These are phyloP conservation scores for Cricetomys ansorgei DNA, from an alignment of 2,113 vertebrate species.

Conservation along the genomic window DNA sequence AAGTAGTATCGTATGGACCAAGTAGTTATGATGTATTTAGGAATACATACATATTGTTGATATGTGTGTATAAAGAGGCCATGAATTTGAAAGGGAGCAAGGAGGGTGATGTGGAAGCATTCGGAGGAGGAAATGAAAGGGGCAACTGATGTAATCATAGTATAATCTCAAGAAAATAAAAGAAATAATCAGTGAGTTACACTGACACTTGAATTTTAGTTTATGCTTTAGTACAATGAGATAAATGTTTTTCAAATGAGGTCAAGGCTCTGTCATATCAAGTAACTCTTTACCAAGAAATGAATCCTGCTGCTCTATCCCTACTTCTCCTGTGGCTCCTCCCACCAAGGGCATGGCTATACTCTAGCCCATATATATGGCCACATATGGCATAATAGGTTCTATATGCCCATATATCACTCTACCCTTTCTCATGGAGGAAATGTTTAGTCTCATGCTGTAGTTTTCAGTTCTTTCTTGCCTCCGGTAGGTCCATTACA, in stretches of 20 bases:
- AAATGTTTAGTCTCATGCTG: not conserved
- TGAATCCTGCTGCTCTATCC: not conserved
- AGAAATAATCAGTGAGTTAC: not conserved
- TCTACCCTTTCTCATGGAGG: not conserved
- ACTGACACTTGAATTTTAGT: not conserved
- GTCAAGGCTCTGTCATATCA: not conserved
- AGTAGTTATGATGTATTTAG: not conserved
- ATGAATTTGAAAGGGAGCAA: not conserved
- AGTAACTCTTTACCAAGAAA: not conserved
- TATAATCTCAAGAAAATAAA: not conserved
- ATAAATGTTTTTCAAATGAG: not conserved
- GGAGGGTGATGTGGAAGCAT: too few species aligned
- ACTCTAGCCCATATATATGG: too few species aligned
- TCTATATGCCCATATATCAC: fast-evolving
- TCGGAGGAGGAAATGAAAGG: not conserved
- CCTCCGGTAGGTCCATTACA: not conserved
- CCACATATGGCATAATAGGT: too few species aligned
- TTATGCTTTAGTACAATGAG: not conserved
- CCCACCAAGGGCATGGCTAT: fast-evolving
- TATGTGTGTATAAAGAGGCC: not conserved
- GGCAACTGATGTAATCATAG: not conserved
- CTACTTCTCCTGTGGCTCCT: not conserved
- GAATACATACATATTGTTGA: not conserved
- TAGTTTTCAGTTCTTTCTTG: not conserved
- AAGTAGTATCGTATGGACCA: not conserved